Evolutionary conservation across 2,888 invertebrate species (phyloP), one percentile per base, ranked within the genome.

Genomic region (Drosophila melanocephala): DNA sequence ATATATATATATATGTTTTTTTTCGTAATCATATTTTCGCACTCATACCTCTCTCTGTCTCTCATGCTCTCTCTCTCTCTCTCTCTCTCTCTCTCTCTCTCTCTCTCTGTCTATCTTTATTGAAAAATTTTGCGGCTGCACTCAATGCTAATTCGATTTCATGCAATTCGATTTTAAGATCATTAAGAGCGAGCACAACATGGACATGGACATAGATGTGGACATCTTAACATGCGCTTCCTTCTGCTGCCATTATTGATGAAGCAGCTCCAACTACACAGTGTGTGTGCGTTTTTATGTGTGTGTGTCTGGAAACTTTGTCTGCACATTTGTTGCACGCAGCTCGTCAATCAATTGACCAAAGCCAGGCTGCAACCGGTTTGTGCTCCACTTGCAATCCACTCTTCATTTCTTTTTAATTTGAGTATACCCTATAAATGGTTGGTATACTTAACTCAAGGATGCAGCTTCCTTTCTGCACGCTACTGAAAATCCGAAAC

Each of bases 141-240:
- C 76, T 79, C 77, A 83, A 83, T 87, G 81, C 89, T 89, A 87
- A 89, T 90, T 81, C 84, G 67, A 61, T 26, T 74, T 55, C 56
- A 59, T 71, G 50, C 57, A 73, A 77, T 87, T 77, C 77, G 88
- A 84, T 85, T 89, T 91, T 81, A 80, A 79, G 88, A 91, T 89
- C 87, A 88, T 87, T 91, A 91, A 72, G 85, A 58, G 58, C 74
- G 63, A 67, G 52, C 90, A 69, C 74, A 73, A 90, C 89, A 75
- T 67, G 80, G 76, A 87, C 89, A 90, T 81, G 81, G 72, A 85
- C 83, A 79, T 79, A 19, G 22, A 44, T 14, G 47, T 67, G 81
- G 74, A 85, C 88, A 82, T 79, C 47, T 42, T 73, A 91, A 89
- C 91, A 91, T 87, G 88, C 88, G 88, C 90, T 91, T 87, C 91